These are phyloP conservation scores for Apaloderma vittatum DNA, from an alignment of 2,113 vertebrate genomes.

Conservation along the genomic window DNA sequence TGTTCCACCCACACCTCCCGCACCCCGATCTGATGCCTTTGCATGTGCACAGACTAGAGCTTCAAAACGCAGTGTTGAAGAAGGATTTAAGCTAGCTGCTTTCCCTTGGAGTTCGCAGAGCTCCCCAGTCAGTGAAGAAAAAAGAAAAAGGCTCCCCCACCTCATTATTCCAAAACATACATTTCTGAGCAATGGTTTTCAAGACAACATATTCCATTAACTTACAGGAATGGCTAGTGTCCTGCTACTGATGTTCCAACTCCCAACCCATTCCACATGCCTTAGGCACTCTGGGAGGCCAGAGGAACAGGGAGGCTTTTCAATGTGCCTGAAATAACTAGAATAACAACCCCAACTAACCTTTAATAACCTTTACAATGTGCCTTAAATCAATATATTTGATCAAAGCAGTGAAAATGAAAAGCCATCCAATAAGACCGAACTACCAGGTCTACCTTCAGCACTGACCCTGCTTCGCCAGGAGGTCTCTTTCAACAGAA, in stretches of 20 bases:
- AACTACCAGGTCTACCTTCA: neutral
- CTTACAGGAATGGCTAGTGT: neutral
- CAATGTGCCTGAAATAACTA: neutral
- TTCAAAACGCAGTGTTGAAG: neutral
- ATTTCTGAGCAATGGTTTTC: neutral
- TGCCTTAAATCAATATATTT: neutral
- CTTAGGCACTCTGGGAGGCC: neutral
- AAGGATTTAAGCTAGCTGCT: neutral
- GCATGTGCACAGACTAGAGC: neutral
- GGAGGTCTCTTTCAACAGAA: neutral
- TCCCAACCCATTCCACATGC: neutral
- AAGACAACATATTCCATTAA: neutral
- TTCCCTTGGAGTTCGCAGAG: neutral
- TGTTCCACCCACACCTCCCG: neutral
- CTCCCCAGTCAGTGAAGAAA: accelerated
- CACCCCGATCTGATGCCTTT: neutral
- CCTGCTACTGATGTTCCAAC: neutral
- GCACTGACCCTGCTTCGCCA: neutral
- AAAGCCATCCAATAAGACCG: neutral
- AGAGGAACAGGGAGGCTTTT: neutral
- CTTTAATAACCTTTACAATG: neutral
- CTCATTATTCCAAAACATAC: neutral
- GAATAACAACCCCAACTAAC: neutral
- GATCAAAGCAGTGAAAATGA: neutral
- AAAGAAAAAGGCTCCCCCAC: accelerated